Evolutionary conservation across 2,113 vertebrate species (phyloP), one percentile per base, ranked within the genome.

Genomic region (Coryphaenoides rupestris): DNA sequence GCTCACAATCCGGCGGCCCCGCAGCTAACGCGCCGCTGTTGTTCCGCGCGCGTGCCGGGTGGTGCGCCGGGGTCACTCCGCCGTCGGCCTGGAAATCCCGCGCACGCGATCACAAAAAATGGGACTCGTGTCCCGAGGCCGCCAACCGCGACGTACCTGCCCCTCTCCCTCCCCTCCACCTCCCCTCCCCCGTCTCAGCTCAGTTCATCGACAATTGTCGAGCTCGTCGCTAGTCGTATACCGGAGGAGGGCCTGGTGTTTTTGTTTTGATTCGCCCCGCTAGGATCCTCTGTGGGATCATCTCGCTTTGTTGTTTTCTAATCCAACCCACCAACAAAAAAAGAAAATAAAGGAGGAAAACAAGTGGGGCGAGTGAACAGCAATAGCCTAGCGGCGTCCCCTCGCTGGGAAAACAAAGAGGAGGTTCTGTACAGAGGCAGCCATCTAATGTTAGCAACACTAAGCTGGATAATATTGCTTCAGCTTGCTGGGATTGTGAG

Each of bases 401-500:
- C 80, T 70, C 67, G 69, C 60, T 61, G 68, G 78, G 68, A 73
- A 83, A 76, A 82, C 78, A 68, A 62, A 55, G 71, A 68, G 62
- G 53, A 70, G 75, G 71, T 76, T 80, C 76, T 76, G 68, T 77
- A 68, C 73, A 62, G 75, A 76, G 81, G 83, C 79, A 84, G 75
- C 69, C 66, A 78, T 83, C 70, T 81, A 82, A 84, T 76, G 75
- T 80, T 82, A 79, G 78, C 78, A 86, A 80, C 74, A 75, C 72
- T 80, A 69, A 83, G 84, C 74, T 62, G 52, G 76, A 86, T 86
- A 79, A 81, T 87, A 72, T 84, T 87, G 73, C 79, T 77, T 79
- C 82, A 80, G 88, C 80, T 86, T 85, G 78, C 73, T 66, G 78
- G 72, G 77, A 69, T 74, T 82, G 77, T 77, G 72, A 69, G 68